Evolutionary conservation across 2,888 invertebrate genomes (phyloP).

Genomic region (Pseudanteris insignis): DNA sequence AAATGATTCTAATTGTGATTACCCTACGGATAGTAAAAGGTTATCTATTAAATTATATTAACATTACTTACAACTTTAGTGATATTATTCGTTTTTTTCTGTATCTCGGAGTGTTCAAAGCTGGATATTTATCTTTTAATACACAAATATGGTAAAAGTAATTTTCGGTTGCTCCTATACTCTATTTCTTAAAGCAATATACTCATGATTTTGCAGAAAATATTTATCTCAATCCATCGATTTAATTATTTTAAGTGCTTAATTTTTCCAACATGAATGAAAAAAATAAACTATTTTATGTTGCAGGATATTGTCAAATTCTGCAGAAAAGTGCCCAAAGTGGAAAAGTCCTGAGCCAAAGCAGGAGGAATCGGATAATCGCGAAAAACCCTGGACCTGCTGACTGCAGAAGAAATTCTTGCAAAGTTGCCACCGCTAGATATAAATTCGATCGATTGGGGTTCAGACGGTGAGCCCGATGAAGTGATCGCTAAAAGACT

Average conservation of each 20-base stretch:
- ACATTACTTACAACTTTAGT: too few species aligned
- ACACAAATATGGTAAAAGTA: too few species aligned
- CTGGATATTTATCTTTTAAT: too few species aligned
- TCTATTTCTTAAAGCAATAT: too few species aligned
- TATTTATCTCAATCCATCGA: neutral
- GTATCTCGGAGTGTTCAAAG: too few species aligned
- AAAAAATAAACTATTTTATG: too few species aligned
- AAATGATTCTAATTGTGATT: constrained; percentile 35
- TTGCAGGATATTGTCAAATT: constrained; percentile 24
- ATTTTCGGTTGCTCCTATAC: too few species aligned
- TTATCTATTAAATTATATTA: too few species aligned
- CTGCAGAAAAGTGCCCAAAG: constrained; percentile 13
- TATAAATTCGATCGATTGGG: constrained; percentile 69
- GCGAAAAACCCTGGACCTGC: constrained; percentile 51
- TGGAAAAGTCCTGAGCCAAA: constrained; percentile 7
- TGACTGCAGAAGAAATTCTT: constrained; percentile 72
- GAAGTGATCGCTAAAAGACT: constrained; percentile 44
- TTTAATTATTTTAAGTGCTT: too few species aligned
- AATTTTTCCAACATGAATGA: too few species aligned
- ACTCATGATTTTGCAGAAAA: too few species aligned
- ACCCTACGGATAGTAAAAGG: constrained; percentile 27
- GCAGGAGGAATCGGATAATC: constrained; percentile 48
- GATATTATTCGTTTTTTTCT: too few species aligned
- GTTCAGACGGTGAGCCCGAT: constrained; percentile 33
- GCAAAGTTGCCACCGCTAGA: constrained; percentile 76